These are phyloP conservation scores for Drosophila maculinotata DNA, from an alignment of 2,888 invertebrate genomes.

Conservation along the genomic window DNA sequence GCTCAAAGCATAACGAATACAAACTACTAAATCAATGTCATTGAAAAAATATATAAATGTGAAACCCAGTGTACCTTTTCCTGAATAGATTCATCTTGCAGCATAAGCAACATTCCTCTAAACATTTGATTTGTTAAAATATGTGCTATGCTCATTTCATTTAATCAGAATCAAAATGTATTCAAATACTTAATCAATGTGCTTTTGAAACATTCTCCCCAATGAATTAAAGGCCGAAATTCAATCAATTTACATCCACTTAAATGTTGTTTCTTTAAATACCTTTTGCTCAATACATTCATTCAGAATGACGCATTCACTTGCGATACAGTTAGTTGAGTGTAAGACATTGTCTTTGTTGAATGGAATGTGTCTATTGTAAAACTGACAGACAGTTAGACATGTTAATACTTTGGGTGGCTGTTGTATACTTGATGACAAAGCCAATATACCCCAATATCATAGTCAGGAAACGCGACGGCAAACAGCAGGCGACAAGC, in stretches of 20 bases:
- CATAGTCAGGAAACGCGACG: conserved; percentile 69
- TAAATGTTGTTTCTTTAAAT: conserved; percentile 6
- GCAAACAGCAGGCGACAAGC: conserved; percentile 41
- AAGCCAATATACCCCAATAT: conserved; percentile 54
- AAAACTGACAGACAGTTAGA: conserved; percentile 33
- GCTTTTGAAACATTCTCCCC: too few relatives aligned
- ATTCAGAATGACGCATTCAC: conserved; percentile 6
- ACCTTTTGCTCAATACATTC: not conserved
- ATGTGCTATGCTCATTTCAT: too few relatives aligned
- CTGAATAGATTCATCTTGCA: too few relatives aligned
- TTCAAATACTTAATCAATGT: not conserved
- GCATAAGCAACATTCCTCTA: too few relatives aligned
- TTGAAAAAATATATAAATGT: too few relatives aligned
- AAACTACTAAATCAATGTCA: not conserved
- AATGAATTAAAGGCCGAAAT: too few relatives aligned
- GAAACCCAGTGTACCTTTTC: too few relatives aligned
- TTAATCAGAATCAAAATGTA: too few relatives aligned
- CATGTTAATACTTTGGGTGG: not conserved
- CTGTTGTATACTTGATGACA: conserved; percentile 35
- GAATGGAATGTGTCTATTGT: conserved; percentile 8
- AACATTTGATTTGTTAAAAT: too few relatives aligned
- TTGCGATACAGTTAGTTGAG: not conserved
- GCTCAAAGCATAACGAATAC: not conserved
- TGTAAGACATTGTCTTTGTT: not conserved
- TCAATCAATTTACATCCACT: not conserved